Percentiles rank a stretch among this genome's conserved stretches.
These are phyloP conservation scores for Hybognathus amarus DNA, from an alignment of 2,797 vertebrate genomes.

Conservation along the genomic window DNA sequence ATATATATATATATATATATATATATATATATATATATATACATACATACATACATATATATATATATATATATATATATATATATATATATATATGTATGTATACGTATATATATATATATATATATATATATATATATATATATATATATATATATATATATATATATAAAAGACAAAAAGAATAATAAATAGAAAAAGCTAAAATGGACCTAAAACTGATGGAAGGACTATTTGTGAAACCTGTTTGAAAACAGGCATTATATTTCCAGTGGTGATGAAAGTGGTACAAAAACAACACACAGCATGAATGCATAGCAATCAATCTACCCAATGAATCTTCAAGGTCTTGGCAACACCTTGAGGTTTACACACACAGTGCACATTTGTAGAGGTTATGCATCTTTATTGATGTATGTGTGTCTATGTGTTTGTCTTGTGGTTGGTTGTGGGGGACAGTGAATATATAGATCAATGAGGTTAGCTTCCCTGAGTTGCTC, in stretches of 20 bases:
- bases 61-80: too few species aligned
- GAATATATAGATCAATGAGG: slow-evolving; percentile 77
- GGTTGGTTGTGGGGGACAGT: slow-evolving; percentile 43
- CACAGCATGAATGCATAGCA: slow-evolving; percentile 16
- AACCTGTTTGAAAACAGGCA: not conserved
- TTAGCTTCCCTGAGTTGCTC: slow-evolving; percentile 63
- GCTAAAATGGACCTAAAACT: not conserved
- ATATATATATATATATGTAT: too few species aligned
- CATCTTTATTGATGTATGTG: slow-evolving; percentile 55
- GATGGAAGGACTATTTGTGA: not conserved
- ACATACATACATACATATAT: too few species aligned
- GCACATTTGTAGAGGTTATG: slow-evolving; percentile 8
- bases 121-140: too few species aligned
- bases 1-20: too few species aligned
- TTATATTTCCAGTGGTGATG: not conserved
- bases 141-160: too few species aligned
- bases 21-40: too few species aligned
- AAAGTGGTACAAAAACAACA: slow-evolving; percentile 5
- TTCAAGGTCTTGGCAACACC: slow-evolving; percentile 25
- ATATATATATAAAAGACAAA: too few species aligned
- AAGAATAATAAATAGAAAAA: not conserved
- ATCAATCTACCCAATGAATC: slow-evolving; percentile 36
- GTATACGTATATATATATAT: too few species aligned
- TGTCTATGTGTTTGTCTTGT: slow-evolving; percentile 65
- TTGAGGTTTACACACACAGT: not conserved